Conservation (phyloP, 2,888 invertebrate species). For the Temnothorax rugatulus region DNA sequence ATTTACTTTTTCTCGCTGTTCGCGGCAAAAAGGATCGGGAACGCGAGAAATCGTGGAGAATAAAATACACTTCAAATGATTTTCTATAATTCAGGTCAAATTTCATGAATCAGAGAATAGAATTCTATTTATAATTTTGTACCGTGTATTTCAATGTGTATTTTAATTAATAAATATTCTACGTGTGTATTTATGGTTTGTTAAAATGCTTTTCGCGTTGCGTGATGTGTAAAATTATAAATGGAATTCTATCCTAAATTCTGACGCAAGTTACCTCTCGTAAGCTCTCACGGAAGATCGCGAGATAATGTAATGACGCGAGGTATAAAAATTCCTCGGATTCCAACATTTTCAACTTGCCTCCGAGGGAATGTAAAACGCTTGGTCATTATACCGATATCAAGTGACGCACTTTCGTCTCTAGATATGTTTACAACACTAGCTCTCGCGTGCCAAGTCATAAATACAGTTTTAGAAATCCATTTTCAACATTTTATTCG, state of each 20-base stretch:
- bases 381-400: slow-evolving; percentile 10
- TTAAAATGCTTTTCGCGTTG: background rate
- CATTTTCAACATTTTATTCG: background rate
- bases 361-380: background rate
- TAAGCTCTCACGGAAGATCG: background rate
- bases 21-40: background rate
- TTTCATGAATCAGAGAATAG: background rate
- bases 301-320: background rate
- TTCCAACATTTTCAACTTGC: background rate
- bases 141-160: background rate
- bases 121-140: background rate
- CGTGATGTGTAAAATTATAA: background rate
- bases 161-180: background rate
- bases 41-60: background rate
- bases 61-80: background rate
- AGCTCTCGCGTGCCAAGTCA: background rate
- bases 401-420: slow-evolving; percentile 8
- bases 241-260: background rate
- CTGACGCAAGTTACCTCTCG: background rate
- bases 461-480: background rate
- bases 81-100: background rate
- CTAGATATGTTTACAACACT: background rate
- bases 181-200: background rate
- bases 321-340: slow-evolving; percentile 12
- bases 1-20: background rate